Base-by-base conservation (phyloP, 2,888 invertebrate genomes). In the Drosophila infuscata region DNA sequence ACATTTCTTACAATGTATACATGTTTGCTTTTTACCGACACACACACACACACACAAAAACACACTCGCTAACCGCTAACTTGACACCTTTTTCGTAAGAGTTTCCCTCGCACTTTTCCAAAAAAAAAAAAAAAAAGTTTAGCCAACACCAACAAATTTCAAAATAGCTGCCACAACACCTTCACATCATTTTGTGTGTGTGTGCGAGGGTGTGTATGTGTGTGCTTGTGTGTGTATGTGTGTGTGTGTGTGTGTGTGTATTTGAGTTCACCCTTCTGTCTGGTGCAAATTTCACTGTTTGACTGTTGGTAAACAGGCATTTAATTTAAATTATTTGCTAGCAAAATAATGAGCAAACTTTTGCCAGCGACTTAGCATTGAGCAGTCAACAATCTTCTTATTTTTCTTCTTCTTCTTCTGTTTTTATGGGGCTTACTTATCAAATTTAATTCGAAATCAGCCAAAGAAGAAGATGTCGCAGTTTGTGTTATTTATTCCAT, bases 311-410 rank as follows among this genome's bases (percentile, higher is more conserved):
- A 88, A 88, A 76, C 81, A 65, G 66, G 71, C 70, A 77, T 83
- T 83, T 74, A 85, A 85, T 68, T 75, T 75, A 70, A 81, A 83
- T 83, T 75, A 75, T 77, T 81, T 74, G 74, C 73, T 65, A 60
- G 60, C 35, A 57, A 46, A 66, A 51, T 74, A 80, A 76, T 72
- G 70, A 67, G 65, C 65, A 81, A 88, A 83, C 54, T 83, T 80
- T 66, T 53, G 29, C 20, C 49, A 41, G 36, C 49, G 66, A 64
- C 52, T 46, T 32, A 36, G 29, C 20, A 58, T 49, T 49, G 29
- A 54, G 38, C 53, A 48, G 67, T 43, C 68, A 38, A 25, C 25
- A 17, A 17, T 49, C 49, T 17, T 49, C 5, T 49, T 29, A 0
- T 46, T 46, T 3, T 46, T 46, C 17, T 49, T 29, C 25, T 48